Percentiles rank a stretch among this genome's conserved stretches.
Evolutionary conservation across 2,888 invertebrate genomes (phyloP).

Genomic region (Crepidodera aurea): DNA sequence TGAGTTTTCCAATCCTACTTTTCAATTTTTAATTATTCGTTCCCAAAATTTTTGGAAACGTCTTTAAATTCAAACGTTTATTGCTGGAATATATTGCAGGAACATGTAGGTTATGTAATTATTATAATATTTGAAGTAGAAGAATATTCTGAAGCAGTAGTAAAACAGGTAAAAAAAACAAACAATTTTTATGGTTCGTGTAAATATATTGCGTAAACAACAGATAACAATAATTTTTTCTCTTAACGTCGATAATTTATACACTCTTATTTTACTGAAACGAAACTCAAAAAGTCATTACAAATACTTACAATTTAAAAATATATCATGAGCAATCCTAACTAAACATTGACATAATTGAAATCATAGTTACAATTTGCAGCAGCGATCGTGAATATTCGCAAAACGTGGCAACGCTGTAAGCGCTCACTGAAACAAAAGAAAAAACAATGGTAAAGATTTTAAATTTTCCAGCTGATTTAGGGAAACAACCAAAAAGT

Average conservation of each 20-base stretch:
- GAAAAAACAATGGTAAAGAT: too few relatives aligned
- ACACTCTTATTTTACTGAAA: slow-evolving; percentile 17
- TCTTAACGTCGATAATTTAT: slow-evolving; percentile 27
- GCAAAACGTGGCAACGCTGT: slow-evolving; percentile 14
- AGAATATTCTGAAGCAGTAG: too few relatives aligned
- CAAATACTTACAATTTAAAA: slow-evolving; percentile 15
- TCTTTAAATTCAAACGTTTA: too few relatives aligned
- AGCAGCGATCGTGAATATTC: slow-evolving; percentile 18
- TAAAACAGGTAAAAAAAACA: slow-evolving; percentile 34
- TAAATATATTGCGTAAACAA: slow-evolving; percentile 36
- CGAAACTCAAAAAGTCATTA: slow-evolving; percentile 7
- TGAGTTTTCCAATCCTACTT: too few relatives aligned
- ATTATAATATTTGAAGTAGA: too few relatives aligned
- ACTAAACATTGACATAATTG: slow-evolving; percentile 29
- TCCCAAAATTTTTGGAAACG: too few relatives aligned
- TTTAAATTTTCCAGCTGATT: too few relatives aligned
- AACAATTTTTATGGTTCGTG: slow-evolving; percentile 10
- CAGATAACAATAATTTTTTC: slow-evolving; percentile 31
- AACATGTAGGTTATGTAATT: too few relatives aligned
- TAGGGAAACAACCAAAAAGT: too few relatives aligned
- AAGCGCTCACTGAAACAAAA: slow-evolving; percentile 32
- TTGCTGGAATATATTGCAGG: too few relatives aligned
- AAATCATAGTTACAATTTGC: slow-evolving; percentile 20
- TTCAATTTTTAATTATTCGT: too few relatives aligned
- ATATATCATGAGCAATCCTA: slow-evolving; percentile 16